A percentile compares a stretch with the other conserved stretches of the same genome.
Conservation (phyloP, 37 sponge, comb jelly and placozoan genomes). For the Chondrosia reniformis region DNA sequence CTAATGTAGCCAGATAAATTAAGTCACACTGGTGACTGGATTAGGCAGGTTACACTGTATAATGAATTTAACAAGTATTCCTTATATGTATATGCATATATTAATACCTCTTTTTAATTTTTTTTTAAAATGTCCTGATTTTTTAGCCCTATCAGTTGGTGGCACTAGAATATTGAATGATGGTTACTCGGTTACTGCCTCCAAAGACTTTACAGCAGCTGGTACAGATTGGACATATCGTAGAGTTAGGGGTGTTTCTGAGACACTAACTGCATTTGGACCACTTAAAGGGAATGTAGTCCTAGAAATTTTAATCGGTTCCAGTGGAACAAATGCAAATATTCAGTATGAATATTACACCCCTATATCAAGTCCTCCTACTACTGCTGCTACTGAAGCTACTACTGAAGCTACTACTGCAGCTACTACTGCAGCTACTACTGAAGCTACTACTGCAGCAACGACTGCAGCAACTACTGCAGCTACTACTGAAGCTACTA, state of each 20-base stretch:
- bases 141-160: constrained; percentile 2
- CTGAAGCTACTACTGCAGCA: background rate
- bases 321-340: background rate
- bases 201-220: background rate
- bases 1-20: no score
- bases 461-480: background rate
- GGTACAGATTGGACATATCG: background rate
- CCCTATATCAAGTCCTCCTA: background rate
- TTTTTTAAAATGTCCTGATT: background rate
- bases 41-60: no score
- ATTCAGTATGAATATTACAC: background rate
- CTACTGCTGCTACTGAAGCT: background rate
- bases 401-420: background rate
- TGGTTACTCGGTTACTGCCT: background rate
- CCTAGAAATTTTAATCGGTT: background rate
- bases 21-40: no score
- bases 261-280: background rate
- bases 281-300: background rate
- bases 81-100: no score
- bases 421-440: background rate
- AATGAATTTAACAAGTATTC: no score
- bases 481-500: background rate
- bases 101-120: no score
- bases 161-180: constrained; percentile 9
- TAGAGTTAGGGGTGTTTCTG: background rate